Base-by-base conservation (phyloP, 2,888 invertebrate species). In the Heterodera filipjevi region DNA sequence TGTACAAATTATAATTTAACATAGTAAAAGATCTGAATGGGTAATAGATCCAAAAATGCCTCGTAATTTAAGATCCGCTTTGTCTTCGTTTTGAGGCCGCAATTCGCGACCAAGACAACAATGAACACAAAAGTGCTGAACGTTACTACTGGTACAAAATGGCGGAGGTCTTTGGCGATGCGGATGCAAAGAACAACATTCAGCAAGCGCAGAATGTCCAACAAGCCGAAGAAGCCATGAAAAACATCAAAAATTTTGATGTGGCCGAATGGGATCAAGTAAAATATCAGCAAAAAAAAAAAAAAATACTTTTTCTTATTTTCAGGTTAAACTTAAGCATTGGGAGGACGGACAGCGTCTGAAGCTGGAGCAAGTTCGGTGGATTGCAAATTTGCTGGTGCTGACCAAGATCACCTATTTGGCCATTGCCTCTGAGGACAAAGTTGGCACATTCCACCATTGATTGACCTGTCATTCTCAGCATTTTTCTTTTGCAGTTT, bases 121-220 rank as follows among this genome's bases (percentile, higher is more conserved):
- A 82, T 1, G 82, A 86, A 71, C 86, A 88, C 30, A 85, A 84
- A 71, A 84, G 83, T 27, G 85, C 85, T 27, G 87, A 88, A 74
- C 84, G 87, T 39, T 85, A 82, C 77, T 86, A 83, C 76, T 86
- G 86, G 87, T 87, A 84, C 80, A 84, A 86, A 79, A 84, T 88
- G 84, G 87, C 87, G 12, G 84, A 85, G 32, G 44, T 80, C 6
- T 87, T 87, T 79, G 81, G 78, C 3, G 87, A 87, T 72, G 71
- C 71, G 12, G 85, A 82, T 19, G 78, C 84, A 3, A 83, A 74
- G 78, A 68, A 83, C 70, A 81, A 79, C 30, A 86, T 87, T 46
- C 77, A 81, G 30, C 66, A 71, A 3, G 86, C 86, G 16, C 64
- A 80, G 12, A 82, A 75, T 12, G 77, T 79, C 33, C 27, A 49